Conservation (phyloP, 64 coral and sea anemone genomes). For the Montipora foliosa region DNA sequence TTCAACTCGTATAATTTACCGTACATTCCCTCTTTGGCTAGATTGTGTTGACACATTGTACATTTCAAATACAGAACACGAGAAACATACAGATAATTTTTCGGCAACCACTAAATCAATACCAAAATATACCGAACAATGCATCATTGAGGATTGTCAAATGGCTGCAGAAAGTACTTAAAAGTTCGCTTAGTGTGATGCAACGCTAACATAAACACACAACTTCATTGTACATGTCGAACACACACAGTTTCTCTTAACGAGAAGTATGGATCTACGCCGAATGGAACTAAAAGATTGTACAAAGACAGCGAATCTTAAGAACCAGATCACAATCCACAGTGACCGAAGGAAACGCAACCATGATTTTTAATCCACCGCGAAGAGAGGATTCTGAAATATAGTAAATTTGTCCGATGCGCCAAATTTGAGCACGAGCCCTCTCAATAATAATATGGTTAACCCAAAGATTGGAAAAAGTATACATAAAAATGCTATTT, state of each 20-base stretch:
- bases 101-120: conserved; percentile 36
- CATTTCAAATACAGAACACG: not conserved
- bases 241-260: not conserved
- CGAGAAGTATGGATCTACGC: not conserved
- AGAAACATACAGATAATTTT: not conserved
- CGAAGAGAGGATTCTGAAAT: not conserved
- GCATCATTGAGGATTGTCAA: conserved; percentile 29
- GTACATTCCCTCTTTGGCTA: too few relatives aligned
- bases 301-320: not conserved
- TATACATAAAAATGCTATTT: too few relatives aligned
- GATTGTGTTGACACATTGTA: not conserved
- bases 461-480: too few relatives aligned
- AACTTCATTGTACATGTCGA: not conserved
- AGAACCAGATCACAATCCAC: not conserved
- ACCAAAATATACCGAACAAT: conserved; percentile 43
- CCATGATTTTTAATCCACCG: not conserved
- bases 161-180: conserved; percentile 23
- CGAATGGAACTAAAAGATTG: not conserved
- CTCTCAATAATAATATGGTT: too few relatives aligned
- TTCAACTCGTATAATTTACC: not conserved
- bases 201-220: conserved; percentile 29
- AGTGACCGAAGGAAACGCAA: not conserved
- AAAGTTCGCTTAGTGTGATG: conserved; percentile 47
- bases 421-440: too few relatives aligned
- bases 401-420: too few relatives aligned